Evolutionary conservation across 2,888 invertebrate species (phyloP).

Genomic region (Andrena hattorfiana): DNA sequence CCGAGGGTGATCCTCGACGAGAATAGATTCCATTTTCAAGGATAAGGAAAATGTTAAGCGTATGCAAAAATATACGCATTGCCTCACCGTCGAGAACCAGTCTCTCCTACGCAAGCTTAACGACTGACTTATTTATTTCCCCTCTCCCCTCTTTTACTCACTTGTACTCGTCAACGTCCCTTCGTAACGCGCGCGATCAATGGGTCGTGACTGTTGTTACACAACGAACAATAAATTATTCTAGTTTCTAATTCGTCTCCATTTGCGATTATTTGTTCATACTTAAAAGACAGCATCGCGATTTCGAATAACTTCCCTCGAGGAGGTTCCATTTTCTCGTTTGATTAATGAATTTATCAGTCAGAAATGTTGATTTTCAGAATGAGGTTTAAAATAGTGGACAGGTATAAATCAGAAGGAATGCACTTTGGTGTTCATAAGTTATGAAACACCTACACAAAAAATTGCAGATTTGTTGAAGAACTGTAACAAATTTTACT

Average conservation of each 20-base stretch:
- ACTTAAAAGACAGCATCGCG: no score
- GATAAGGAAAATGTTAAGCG: slow-evolving; percentile 61
- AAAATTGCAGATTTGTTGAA: no score
- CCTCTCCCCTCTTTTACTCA: neutral
- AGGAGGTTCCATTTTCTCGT: no score
- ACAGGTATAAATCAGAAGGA: no score
- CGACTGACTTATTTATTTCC: slow-evolving; percentile 65
- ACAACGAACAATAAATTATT: slow-evolving; percentile 36
- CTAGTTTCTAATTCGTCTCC: neutral
- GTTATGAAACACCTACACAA: no score
- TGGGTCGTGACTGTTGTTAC: slow-evolving; percentile 41
- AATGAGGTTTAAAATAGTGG: no score
- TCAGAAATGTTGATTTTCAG: no score
- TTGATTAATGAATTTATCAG: no score
- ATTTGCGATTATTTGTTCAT: no score
- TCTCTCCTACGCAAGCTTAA: slow-evolving; percentile 68
- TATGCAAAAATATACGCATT: slow-evolving; percentile 64
- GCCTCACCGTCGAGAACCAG: slow-evolving; percentile 57
- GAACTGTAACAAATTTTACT: no score
- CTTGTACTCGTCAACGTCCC: neutral
- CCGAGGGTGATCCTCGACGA: slow-evolving; percentile 32
- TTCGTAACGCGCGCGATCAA: slow-evolving; percentile 12
- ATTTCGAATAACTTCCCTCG: no score
- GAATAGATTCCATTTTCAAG: slow-evolving; percentile 60
- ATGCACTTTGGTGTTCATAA: no score